Base-by-base conservation (phyloP, 2,888 invertebrate species). In the Macroteleia sp. region DNA sequence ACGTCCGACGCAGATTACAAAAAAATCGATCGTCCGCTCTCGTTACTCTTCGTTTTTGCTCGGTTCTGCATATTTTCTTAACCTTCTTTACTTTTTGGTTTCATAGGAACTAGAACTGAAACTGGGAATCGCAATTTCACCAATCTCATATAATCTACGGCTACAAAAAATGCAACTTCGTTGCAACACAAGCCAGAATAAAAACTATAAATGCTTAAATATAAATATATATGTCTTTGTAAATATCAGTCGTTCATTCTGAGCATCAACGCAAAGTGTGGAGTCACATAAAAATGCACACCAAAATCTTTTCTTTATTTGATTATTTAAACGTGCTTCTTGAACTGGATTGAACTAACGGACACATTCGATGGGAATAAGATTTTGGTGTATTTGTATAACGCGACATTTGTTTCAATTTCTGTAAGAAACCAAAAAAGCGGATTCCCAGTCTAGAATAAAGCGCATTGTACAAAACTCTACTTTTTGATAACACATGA, bases 41-140 rank as follows among this genome's bases (percentile, higher is more conserved):
- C 46, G 16, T 56, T 46, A 36, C 28, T 42, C 28, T 10, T 44
- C 54, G 16, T 25, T 32, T 59, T 28, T 59, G 10, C 32, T 67
- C 36, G 10, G n/a, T 6, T 50, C 30, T 25, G 39, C 16, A 14
- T 42, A 36, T 36, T 9, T 28, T 59, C 19, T 32, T 46, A 22
- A 46, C 44, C 25, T 42, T 44, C 44, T 34, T 50, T 25, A n/a
- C n/a, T 41, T 16, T 19, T 41, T 42, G 4, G 42, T 57, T 61
- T 54, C 41, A 41, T 76, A 77, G 76, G 76, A 76, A 76, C 76
- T 76, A 52, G 64, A 70, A 64, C 32, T 54, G 66, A 66, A 71
- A 59, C 66, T 77, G 77, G 71, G 66, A 77, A 67, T 71, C 62
- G 39, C 62, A 41, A 22, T 14, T 41, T 42, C 28, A 36, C 52